Conservation (phyloP, 2,113 vertebrate species). For the Chionomys nivalis region DNA sequence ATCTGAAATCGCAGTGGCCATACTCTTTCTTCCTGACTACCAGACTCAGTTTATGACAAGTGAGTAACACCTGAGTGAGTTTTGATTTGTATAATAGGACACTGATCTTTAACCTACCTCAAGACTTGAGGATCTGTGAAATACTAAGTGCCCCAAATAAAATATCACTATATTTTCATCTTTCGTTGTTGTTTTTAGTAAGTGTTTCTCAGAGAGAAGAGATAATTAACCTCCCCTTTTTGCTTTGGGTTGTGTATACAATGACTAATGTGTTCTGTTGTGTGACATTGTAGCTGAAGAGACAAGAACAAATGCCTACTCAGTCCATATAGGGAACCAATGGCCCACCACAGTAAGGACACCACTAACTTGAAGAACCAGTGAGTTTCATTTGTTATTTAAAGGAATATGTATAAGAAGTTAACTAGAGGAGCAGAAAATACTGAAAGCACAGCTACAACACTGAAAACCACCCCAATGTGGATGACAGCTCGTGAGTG, state of each 20-base stretch:
- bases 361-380: background rate
- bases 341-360: background rate
- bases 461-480: background rate
- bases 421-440: background rate
- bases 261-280: background rate
- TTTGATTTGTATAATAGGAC: constrained; percentile 64
- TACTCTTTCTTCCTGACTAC: constrained; percentile 7
- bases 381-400: background rate
- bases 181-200: background rate
- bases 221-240: too few relatives aligned
- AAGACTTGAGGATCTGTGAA: constrained; percentile 78
- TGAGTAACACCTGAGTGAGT: constrained; percentile 24
- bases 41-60: background rate
- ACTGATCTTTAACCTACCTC: constrained; percentile 78
- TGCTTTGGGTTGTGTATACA: background rate
- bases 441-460: background rate
- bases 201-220: background rate
- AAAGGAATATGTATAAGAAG: background rate
- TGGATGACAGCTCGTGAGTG: background rate
- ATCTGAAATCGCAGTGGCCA: background rate
- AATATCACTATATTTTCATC: constrained; percentile 49
- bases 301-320: background rate
- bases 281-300: background rate
- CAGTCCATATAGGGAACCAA: too few relatives aligned
- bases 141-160: constrained; percentile 76